Conservation (phyloP, 2,888 invertebrate genomes). For the Oxytorus armatus region DNA sequence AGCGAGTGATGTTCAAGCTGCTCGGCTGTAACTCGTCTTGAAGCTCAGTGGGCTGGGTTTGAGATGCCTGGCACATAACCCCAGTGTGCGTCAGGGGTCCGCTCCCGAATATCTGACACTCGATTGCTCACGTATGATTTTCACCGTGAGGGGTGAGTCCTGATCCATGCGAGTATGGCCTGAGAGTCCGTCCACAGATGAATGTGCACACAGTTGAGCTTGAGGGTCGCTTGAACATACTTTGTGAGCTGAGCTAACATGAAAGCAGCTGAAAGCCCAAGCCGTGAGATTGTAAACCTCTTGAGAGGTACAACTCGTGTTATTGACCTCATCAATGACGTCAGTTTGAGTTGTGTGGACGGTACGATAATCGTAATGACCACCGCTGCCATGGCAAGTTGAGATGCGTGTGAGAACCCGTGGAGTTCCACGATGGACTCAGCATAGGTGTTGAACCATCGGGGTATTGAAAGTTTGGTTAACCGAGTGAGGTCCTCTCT, state of each 20-base stretch:
- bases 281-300: slow-evolving; percentile 53
- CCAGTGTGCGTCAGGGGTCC: too few species aligned
- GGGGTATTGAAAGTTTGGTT: slow-evolving; percentile 30
- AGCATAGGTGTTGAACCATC: slow-evolving; percentile 30
- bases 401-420: slow-evolving; percentile 61
- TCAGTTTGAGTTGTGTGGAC: slow-evolving; percentile 5
- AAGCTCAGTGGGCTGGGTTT: too few species aligned
- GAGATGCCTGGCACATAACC: too few species aligned
- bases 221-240: slow-evolving; percentile 3
- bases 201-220: slow-evolving; percentile 27
- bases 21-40: too few species aligned
- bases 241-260: slow-evolving; percentile 31
- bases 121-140: too few species aligned
- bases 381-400: slow-evolving; percentile 46
- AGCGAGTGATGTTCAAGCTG: too few species aligned
- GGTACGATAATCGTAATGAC: slow-evolving; percentile 33
- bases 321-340: slow-evolving; percentile 44
- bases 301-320: slow-evolving; percentile 63
- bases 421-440: slow-evolving; percentile 33
- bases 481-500: background rate
- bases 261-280: slow-evolving; percentile 55
- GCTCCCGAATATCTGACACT: too few species aligned
- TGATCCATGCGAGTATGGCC: slow-evolving; percentile 55
- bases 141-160: background rate
- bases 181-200: slow-evolving; percentile 54